A percentile compares a stretch with the other conserved stretches of the same genome.
Conservation (phyloP, 2,113 vertebrate species). For the Xiphophorus hellerii region DNA sequence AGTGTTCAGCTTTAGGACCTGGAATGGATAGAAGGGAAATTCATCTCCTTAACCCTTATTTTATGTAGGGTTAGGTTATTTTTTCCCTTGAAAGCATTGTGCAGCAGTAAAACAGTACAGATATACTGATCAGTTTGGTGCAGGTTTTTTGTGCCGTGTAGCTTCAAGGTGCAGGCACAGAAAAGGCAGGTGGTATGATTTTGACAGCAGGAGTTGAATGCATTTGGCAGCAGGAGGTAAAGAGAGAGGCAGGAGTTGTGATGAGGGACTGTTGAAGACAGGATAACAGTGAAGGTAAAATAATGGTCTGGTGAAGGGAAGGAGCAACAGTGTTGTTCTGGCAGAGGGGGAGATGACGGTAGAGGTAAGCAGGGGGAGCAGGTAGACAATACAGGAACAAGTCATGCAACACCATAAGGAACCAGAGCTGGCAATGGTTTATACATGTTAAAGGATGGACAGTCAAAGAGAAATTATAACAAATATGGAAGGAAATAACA, state of each 20-base stretch:
- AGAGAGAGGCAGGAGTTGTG: conserved; percentile 41
- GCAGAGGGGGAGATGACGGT: conserved; percentile 24
- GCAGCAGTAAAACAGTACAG: neutral
- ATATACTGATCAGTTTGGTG: neutral
- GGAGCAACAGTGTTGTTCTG: conserved; percentile 31
- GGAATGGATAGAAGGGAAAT: conserved; percentile 17
- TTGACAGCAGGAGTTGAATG: conserved; percentile 38
- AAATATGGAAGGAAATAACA: neutral
- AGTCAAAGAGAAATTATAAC: neutral
- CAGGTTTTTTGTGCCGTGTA: neutral
- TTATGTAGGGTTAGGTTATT: neutral
- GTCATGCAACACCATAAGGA: conserved; percentile 4
- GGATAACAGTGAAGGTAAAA: conserved; percentile 50
- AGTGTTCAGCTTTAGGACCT: conserved; percentile 42
- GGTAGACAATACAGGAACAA: neutral
- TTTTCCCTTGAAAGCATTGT: neutral
- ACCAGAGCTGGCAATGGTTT: conserved; percentile 33
- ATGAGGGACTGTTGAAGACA: conserved; percentile 32
- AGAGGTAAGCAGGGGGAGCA: conserved; percentile 29
- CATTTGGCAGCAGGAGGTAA: conserved; percentile 50
- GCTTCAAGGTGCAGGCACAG: conserved; percentile 14
- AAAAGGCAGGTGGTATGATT: conserved; percentile 47
- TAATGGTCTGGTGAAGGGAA: conserved; percentile 49
- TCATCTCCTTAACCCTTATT: conserved; percentile 27
- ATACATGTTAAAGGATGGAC: conserved; percentile 12